Evolutionary conservation across 2,797 vertebrate genomes (phyloP).

Genomic region (Phataginus tricuspis): DNA sequence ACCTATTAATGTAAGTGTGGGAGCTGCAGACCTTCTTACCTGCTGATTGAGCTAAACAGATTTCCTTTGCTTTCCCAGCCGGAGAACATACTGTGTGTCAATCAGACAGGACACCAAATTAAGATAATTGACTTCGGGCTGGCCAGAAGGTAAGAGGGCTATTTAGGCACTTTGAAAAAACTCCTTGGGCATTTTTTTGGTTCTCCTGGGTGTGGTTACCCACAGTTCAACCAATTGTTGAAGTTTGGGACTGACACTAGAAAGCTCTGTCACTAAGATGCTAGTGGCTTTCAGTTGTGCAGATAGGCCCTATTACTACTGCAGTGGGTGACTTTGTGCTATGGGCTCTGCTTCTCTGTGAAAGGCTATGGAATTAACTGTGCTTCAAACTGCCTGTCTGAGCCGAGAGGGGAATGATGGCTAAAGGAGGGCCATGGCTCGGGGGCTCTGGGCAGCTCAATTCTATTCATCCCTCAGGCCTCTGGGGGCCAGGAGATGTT

Average conservation of each 20-base stretch:
- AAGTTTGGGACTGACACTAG: background rate
- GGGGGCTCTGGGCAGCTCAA: background rate
- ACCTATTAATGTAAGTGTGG: background rate
- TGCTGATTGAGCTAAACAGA: background rate
- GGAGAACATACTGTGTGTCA: constrained; percentile 94
- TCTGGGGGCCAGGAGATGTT: background rate
- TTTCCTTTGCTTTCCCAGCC: constrained; percentile 85
- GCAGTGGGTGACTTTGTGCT: background rate
- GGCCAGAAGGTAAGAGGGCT: constrained; percentile 90
- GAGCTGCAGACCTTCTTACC: background rate
- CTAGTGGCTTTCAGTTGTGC: background rate
- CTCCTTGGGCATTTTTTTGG: background rate
- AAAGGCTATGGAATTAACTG: background rate
- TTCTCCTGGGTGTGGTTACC: background rate
- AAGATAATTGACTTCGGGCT: constrained; percentile 96
- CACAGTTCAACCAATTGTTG: background rate
- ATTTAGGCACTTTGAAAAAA: background rate
- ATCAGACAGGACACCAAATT: constrained; percentile 91
- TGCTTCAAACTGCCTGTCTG: background rate
- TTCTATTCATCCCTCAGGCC: background rate
- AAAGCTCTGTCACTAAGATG: background rate
- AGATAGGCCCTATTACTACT: background rate
- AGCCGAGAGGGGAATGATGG: background rate
- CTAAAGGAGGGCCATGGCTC: background rate
- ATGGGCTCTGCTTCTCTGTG: background rate